phyloP scores from a whole-genome alignment of 2,797 vertebrate species.

The Pseudochirops cupreus region DNA sequence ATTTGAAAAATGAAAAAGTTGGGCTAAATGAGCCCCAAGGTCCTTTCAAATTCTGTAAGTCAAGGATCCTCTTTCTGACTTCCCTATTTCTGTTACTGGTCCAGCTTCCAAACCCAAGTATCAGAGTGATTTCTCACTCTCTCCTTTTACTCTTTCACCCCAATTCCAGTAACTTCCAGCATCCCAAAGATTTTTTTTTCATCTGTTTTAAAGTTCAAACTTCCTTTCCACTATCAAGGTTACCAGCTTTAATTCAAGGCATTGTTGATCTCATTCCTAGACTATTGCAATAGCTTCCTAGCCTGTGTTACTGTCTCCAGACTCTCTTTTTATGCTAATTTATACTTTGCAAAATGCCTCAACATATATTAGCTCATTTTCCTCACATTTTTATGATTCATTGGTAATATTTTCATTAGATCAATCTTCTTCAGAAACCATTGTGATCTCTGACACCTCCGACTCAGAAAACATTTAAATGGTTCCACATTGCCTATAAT shows the following conservation, averaged over 20 bases:
- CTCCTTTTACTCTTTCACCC: background rate
- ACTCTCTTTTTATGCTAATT: background rate
- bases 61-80: background rate
- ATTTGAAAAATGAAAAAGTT: background rate
- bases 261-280: background rate
- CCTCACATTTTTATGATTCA: background rate
- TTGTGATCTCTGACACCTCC: background rate
- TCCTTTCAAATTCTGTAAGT: background rate
- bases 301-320: background rate
- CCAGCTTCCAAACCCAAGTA: background rate
- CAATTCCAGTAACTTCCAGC: background rate
- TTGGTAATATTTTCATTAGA: background rate
- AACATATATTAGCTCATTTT: background rate
- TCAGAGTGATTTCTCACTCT: background rate
- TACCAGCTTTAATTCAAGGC: background rate
- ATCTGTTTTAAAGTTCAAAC: background rate
- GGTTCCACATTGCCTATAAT: background rate
- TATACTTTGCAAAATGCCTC: background rate
- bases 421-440: background rate
- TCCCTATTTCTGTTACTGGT: background rate
- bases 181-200: background rate
- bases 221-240: background rate
- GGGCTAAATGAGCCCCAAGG: background rate
- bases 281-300: background rate
- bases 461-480: background rate